Percentiles rank a stretch among this genome's conserved stretches.
These are phyloP conservation scores for Noctuana brunneofusca DNA, from an alignment of 2,888 invertebrate species.

Conservation along the genomic window DNA sequence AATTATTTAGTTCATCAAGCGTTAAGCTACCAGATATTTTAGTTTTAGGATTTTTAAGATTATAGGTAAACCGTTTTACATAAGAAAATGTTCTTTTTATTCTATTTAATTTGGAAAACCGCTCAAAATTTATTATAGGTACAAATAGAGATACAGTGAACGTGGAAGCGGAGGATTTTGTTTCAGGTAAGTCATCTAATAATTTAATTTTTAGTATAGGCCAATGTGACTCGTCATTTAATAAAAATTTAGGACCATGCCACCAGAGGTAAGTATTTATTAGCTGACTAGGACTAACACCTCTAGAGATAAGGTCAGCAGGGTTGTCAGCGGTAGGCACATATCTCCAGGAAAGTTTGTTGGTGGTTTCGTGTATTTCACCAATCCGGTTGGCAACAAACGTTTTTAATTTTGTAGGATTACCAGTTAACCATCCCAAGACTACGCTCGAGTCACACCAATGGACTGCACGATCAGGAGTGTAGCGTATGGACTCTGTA, in stretches of 20 bases:
- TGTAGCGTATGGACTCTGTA: background rate
- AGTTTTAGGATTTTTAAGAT: background rate
- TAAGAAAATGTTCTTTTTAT: background rate
- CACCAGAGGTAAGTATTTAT: background rate
- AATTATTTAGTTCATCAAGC: background rate
- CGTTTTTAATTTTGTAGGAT: background rate
- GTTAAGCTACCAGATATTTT: background rate
- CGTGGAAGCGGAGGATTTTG: background rate
- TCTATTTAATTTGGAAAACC: background rate
- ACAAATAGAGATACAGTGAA: background rate
- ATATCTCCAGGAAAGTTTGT: background rate
- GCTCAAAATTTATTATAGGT: background rate
- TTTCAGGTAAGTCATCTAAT: background rate
- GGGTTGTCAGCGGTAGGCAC: background rate
- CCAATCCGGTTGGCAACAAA: slow-evolving; percentile 2
- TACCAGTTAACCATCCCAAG: background rate
- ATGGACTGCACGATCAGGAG: background rate
- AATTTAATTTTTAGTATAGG: background rate
- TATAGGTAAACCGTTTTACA: background rate
- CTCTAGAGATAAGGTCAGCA: background rate
- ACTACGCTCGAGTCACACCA: background rate
- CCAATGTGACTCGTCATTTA: background rate
- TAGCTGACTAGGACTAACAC: background rate
- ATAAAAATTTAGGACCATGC: slow-evolving; percentile 4
- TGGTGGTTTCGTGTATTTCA: background rate